Base-by-base conservation (phyloP, 2,888 invertebrate species). In the Scaptomyza caliginosa region DNA sequence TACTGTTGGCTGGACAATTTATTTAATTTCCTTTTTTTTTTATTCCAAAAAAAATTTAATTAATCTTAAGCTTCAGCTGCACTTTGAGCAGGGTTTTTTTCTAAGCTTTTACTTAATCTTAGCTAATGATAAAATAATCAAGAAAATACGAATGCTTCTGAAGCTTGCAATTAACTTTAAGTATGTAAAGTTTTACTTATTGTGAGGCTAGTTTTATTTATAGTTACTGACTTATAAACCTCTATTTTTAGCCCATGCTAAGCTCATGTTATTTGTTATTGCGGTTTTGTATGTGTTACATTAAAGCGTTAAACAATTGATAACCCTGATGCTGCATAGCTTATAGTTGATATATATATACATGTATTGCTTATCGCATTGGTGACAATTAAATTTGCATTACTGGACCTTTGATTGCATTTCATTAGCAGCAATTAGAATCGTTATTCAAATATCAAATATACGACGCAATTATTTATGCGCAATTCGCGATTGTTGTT, bases 311-410 rank as follows among this genome's bases (percentile, higher is more conserved):
- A 30, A 50, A 45, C 46, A 34, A 46, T 64, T 60, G 19, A 24
- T 63, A 56, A 38, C 55, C 43, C 49, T 43, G 49, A 56, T 39
- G 32, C 10, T 24, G 38, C 4, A 16, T 36, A n/a, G 34, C 38
- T 19, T 2, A 2, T 36, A 7, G 39, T 57, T 57, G 49, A 13
- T 28, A 28, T 57, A 48, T 56, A 16, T 30, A 30, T 10, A 28
- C 11, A 2, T 28, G 10, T 39, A 50, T 60, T 51, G 40, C 65
- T 78, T 75, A 82, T 67, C 65, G 56, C 43, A 13, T 38, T 45
- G 52, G 63, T 60, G 65, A 32, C 64, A 83, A 83, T 82, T 69
- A 48, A 59, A 64, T 79, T 76, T 64, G 56, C 55, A 75, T 73
- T 57, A 63, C 34, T 40, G 62, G 45, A 21, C 48, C 6, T 59